These are phyloP conservation scores for Pavo muticus DNA, from an alignment of 2,113 vertebrate genomes.

Conservation along the genomic window DNA sequence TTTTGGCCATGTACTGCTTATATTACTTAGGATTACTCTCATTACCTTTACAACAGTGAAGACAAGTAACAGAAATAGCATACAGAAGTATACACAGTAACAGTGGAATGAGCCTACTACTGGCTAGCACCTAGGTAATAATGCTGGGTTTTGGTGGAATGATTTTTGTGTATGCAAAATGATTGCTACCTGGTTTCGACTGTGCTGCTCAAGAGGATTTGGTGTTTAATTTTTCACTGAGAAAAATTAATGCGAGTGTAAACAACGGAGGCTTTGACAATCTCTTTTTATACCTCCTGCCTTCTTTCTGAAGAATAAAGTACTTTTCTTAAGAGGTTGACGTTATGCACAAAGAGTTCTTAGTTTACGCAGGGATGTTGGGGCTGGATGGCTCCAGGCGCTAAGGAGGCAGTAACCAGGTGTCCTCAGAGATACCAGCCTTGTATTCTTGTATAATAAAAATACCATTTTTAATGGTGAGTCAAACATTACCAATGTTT, in stretches of 20 bases:
- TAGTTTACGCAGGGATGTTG: background rate
- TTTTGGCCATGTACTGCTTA: background rate
- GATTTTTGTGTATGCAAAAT: background rate
- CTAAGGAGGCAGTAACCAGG: background rate
- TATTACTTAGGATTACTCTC: background rate
- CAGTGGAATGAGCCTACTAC: background rate
- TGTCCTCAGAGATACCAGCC: background rate
- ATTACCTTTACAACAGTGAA: background rate
- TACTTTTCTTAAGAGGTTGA: background rate
- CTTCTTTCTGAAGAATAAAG: background rate
- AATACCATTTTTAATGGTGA: background rate
- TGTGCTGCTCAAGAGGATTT: background rate
- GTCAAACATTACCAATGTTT: background rate
- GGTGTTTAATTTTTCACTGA: background rate
- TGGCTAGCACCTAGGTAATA: background rate
- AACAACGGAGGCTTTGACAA: background rate
- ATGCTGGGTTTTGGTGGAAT: fast-evolving
- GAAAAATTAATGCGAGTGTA: background rate
- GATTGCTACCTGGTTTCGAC: background rate
- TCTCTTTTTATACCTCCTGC: background rate
- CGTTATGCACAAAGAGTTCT: background rate
- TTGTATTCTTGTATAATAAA: background rate
- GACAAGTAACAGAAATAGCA: background rate
- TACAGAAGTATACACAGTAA: background rate
- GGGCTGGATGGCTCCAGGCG: background rate